Evolutionary conservation across 2,888 invertebrate species (phyloP), one percentile per base, ranked within the genome.

Genomic region (Ligdia adustata): DNA sequence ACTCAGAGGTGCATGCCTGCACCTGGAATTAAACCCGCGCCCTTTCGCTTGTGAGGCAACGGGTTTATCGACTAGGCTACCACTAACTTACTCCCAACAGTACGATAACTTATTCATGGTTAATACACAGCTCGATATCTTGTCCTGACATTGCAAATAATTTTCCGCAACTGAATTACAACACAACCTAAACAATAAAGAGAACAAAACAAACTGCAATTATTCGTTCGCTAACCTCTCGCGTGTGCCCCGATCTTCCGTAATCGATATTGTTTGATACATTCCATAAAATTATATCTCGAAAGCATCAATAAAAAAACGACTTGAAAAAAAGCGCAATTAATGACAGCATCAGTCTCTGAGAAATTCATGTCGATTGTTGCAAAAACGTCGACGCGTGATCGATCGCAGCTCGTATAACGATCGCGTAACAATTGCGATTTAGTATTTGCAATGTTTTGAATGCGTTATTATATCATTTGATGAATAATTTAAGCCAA

Each of bases 321-420:
- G 14, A 20, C 1, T 28, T 6, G 11, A 27, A 14, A 9, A 43
- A 43, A 26, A 26, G 15, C 4, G 9, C 14, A 9, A 15, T 22
- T n/a, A n/a, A 1, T 29, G 34, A 35, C 41, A 47, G 35, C 9
- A 37, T 32, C 28, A 38, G 22, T 22, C 22, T 22, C 20, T 38
- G 27, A 41, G 41, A 37, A 41, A 48, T 42, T 29, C 9, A 18
- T n/a, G 33, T 11, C 22, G 27, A 43, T 48, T 49, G 42, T 43
- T 45, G 27, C 52, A 56, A 52, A 54, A 35, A 59, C 46, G 54
- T 6, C 16, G 15, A 43, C 18, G 52, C 59, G 40, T 54, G 50
- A 59, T 56, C 52, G 48, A 50, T 45, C 46, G 40, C 32, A 18
- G 54, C n/a, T n/a, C n/a, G n/a, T n/a, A n/a, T 54, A 54, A 56